Percentiles rank a stretch among this genome's conserved stretches.
Conservation (phyloP, 1,140 invertebrate species). For the Meloidogyne floridensis region DNA sequence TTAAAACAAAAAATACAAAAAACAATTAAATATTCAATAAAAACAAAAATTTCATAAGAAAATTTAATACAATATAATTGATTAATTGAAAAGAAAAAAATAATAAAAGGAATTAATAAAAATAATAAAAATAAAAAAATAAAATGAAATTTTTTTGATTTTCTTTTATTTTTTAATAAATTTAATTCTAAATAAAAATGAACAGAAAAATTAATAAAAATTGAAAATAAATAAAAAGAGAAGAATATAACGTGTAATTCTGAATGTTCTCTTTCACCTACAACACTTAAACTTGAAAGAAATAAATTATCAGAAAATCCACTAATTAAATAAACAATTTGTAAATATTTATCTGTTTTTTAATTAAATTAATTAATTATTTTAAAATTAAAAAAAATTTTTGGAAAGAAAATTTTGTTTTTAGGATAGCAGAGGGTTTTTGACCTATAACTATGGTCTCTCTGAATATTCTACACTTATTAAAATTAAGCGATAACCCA, state of each 20-base stretch:
- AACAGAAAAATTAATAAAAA: slow-evolving; percentile 19
- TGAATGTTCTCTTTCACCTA: slow-evolving; percentile 44
- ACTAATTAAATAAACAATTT: slow-evolving; percentile 8
- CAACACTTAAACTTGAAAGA: slow-evolving; percentile 34
- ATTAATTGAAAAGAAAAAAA: slow-evolving; percentile 20
- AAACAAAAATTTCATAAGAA: slow-evolving; percentile 21
- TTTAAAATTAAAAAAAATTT: too few relatives aligned
- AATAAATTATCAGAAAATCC: slow-evolving; percentile 40
- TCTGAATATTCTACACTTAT: too few relatives aligned
- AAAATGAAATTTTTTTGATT: not conserved
- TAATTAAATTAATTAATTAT: not conserved
- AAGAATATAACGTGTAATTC: slow-evolving; percentile 42
- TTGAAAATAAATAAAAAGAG: slow-evolving; percentile 19
- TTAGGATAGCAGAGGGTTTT: too few relatives aligned
- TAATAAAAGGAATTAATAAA: slow-evolving; percentile 17
- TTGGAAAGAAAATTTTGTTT: too few relatives aligned
- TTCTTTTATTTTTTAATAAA: not conserved
- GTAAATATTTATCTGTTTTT: not conserved
- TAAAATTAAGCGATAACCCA: too few relatives aligned
- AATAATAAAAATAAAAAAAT: slow-evolving; percentile 8
- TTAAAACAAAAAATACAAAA: slow-evolving; percentile 22
- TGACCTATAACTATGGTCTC: too few relatives aligned
- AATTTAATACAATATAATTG: slow-evolving; percentile 14
- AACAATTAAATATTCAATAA: slow-evolving; percentile 22
- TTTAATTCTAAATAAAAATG: slow-evolving; percentile 20